A percentile compares a stretch with the other conserved stretches of the same genome.
Conservation (phyloP, 2,888 invertebrate genomes). For the Harpalus rubripes region DNA sequence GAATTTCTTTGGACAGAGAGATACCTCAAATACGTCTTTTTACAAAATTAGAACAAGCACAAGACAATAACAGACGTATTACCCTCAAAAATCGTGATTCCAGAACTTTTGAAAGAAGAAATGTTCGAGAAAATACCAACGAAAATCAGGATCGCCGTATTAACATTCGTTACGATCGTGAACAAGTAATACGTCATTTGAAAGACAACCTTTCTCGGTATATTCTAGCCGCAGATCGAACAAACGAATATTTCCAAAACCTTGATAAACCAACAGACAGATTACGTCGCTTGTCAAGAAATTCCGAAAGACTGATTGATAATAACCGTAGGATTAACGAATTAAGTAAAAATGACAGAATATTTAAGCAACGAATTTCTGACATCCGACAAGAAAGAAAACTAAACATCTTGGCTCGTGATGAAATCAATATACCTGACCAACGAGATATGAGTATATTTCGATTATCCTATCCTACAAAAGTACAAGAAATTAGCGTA, state of each 20-base stretch:
- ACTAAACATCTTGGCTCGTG: constrained; percentile 30
- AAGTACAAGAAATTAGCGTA: constrained; percentile 49
- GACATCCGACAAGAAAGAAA: constrained; percentile 10
- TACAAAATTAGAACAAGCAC: neutral
- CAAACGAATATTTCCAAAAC: constrained; percentile 15
- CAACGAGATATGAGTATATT: constrained; percentile 55
- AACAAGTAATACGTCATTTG: constrained; percentile 6
- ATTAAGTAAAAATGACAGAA: neutral
- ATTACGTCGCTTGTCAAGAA: constrained; percentile 15
- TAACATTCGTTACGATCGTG: neutral
- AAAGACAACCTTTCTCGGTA: constrained; percentile 3
- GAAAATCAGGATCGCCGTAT: neutral
- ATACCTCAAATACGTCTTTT: neutral
- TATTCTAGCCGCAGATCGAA: neutral
- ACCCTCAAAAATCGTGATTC: neutral
- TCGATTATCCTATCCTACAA: constrained; percentile 35
- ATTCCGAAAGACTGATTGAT: constrained; percentile 45
- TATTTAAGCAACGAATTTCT: constrained; percentile 1
- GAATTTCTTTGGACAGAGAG: neutral
- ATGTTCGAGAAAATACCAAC: constrained; percentile 2
- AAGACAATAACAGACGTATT: constrained; percentile 12
- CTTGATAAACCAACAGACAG: constrained; percentile 6
- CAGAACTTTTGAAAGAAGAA: neutral
- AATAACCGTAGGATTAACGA: constrained; percentile 41
- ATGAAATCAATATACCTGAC: constrained; percentile 14